Evolutionary conservation across 2,888 invertebrate genomes (phyloP).

Genomic region (Erebia ligea): DNA sequence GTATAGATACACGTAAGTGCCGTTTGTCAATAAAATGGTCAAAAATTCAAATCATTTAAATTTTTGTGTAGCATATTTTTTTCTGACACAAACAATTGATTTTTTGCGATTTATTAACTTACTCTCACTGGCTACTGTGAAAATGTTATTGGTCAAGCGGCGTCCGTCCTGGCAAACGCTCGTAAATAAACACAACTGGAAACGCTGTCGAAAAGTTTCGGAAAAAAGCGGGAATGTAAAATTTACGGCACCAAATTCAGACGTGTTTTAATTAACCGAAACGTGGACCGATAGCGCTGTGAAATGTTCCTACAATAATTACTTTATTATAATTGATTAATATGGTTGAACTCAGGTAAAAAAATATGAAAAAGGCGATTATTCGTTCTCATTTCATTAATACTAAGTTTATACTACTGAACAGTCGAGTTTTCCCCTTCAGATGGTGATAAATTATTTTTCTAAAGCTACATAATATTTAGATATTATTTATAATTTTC

Average conservation of each 20-base stretch:
- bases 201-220: constrained; percentile 78
- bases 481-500: neutral
- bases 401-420: no score
- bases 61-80: neutral
- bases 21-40: no score
- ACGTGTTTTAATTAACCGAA: constrained; percentile 79
- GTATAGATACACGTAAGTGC: no score
- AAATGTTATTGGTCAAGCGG: constrained; percentile 66
- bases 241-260: constrained; percentile 77
- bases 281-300: constrained; percentile 51
- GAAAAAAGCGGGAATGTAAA: constrained; percentile 70
- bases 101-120: constrained; percentile 16
- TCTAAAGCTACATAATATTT: no score
- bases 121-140: constrained; percentile 50
- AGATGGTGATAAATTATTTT: no score
- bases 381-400: neutral
- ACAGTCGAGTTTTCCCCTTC: no score
- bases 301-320: constrained; percentile 46
- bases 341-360: constrained; percentile 13
- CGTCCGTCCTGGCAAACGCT: constrained; percentile 72
- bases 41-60: neutral
- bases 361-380: neutral
- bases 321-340: constrained; percentile 38
- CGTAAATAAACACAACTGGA: constrained; percentile 82
- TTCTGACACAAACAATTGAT: neutral